Conservation (phyloP, 2,888 invertebrate species). For the Synanthedon formicaeformis region DNA sequence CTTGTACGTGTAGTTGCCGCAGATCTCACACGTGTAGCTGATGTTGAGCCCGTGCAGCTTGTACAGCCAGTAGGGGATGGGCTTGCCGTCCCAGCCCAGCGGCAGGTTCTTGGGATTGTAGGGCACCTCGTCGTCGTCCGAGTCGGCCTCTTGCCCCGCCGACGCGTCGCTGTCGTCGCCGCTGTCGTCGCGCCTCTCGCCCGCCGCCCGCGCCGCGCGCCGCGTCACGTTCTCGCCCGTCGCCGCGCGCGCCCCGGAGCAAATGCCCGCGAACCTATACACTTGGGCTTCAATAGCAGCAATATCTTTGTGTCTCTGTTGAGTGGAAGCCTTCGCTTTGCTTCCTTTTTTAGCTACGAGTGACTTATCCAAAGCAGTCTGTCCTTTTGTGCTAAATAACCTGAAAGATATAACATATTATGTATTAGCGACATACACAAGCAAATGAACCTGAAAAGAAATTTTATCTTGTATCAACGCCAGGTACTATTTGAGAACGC, state of each 20-base stretch:
- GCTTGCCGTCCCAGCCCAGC: slow-evolving; percentile 98
- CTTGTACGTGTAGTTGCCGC: slow-evolving; percentile 98
- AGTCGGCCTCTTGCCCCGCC: slow-evolving; percentile 88
- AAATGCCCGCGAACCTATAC: slow-evolving; percentile 86
- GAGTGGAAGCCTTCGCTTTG: slow-evolving; percentile 61
- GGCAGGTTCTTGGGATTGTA: slow-evolving; percentile 99
- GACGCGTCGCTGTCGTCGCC: slow-evolving; percentile 85
- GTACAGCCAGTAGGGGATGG: slow-evolving; percentile 95
- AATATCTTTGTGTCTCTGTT: slow-evolving; percentile 84
- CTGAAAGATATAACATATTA: slow-evolving; percentile 20
- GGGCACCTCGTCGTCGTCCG: slow-evolving; percentile 94
- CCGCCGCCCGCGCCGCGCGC: slow-evolving; percentile 95
- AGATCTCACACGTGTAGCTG: slow-evolving; percentile 99
- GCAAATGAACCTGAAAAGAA: too few relatives aligned
- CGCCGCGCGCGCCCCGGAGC: slow-evolving; percentile 86
- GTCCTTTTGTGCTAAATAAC: slow-evolving; percentile 95
- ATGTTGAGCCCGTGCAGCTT: slow-evolving; percentile 99
- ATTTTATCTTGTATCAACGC: neutral
- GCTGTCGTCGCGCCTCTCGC: slow-evolving; percentile 92
- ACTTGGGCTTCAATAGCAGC: slow-evolving; percentile 90
- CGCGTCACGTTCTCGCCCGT: slow-evolving; percentile 99
- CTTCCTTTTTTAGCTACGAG: slow-evolving; percentile 91
- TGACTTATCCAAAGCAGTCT: slow-evolving; percentile 91
- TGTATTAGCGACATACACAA: too few relatives aligned
- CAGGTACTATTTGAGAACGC: too few relatives aligned